Evolutionary conservation across 2,113 vertebrate genomes (phyloP).

Genomic region (cattle (Bos taurus)): DNA sequence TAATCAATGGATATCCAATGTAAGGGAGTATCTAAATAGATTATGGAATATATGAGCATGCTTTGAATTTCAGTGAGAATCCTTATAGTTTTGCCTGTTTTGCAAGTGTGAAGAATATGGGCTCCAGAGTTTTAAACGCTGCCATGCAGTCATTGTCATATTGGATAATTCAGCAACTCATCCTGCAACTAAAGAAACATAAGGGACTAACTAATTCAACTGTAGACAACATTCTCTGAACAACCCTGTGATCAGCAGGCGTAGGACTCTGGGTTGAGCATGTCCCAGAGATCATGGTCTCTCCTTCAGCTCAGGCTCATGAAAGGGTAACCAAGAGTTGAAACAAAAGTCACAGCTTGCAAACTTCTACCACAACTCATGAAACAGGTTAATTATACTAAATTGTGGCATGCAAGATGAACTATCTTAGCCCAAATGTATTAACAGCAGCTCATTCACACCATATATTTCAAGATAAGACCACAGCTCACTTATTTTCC

Average conservation of each 20-base stretch:
- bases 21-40: background rate
- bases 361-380: background rate
- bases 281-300: background rate
- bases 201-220: background rate
- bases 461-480: background rate
- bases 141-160: background rate
- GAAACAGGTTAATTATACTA: background rate
- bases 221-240: background rate
- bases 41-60: background rate
- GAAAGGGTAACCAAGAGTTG: background rate
- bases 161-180: background rate
- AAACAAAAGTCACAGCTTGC: background rate
- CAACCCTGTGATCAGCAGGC: background rate
- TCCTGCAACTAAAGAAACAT: background rate
- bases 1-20: background rate
- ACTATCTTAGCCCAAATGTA: background rate
- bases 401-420: background rate
- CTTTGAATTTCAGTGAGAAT: background rate
- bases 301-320: background rate
- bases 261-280: background rate
- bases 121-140: background rate
- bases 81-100: background rate
- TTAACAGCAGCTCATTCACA: background rate
- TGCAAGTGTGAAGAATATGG: background rate
- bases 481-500: background rate